Percentiles rank a stretch among this genome's conserved stretches.
These are phyloP conservation scores for Larimichthys crocea DNA, from an alignment of 2,113 vertebrate species.

Conservation along the genomic window DNA sequence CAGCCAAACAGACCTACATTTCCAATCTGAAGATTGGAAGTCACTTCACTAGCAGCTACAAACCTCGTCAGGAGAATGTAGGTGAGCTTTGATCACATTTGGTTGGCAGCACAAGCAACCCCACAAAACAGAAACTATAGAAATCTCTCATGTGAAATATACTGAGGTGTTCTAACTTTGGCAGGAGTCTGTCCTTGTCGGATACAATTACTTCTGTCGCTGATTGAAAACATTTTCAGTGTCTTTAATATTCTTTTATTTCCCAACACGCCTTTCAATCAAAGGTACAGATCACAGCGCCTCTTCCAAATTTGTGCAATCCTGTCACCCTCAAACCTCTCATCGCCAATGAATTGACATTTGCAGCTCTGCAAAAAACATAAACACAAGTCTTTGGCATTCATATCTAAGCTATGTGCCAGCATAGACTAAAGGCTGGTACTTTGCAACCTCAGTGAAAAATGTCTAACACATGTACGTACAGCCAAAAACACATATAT, in stretches of 20 bases:
- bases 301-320: neutral
- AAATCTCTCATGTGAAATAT: too few species aligned
- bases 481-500: constrained; percentile 6
- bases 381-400: neutral
- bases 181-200: neutral
- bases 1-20: neutral
- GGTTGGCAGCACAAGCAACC: neutral
- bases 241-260: constrained; percentile 1
- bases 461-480: neutral
- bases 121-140: neutral
- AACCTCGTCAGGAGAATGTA: neutral
- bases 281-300: neutral
- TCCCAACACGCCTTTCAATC: neutral
- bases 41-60: neutral
- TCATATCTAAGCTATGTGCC: constrained; percentile 10
- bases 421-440: neutral
- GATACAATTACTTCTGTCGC: neutral
- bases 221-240: neutral
- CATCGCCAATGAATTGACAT: neutral
- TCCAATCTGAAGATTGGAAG: neutral
- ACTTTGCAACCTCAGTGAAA: neutral
- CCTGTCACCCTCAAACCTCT: neutral
- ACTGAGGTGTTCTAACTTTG: neutral
- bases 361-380: neutral
- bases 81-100: neutral